Evolutionary conservation across 2,113 vertebrate species (phyloP).

Genomic region (human): GRCh38 chr3:165864501-165865000

Average conservation of each 20-base stretch:
- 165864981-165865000: not conserved
- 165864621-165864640: not conserved
- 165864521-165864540: not conserved
- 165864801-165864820: not conserved
- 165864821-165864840: not conserved
- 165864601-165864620: not conserved
- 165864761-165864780: not conserved
- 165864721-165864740: not conserved
- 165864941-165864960: not conserved
- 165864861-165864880: not conserved
- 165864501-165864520: not conserved
- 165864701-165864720: not conserved
- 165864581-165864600: conserved; percentile 37
- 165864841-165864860: not conserved
- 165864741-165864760: not conserved
- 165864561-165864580: not conserved
- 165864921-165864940: not conserved
- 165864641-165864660: not conserved
- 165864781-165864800: not conserved
- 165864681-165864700: not conserved
- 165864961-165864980: not conserved
- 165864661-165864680: not conserved
- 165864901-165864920: not conserved
- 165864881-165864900: not conserved
- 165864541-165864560: not conserved